A percentile compares a stretch with the other conserved stretches of the same genome.
These are phyloP conservation scores for Cordylochernes scorpioides DNA, from an alignment of 2,888 invertebrate species.

Conservation along the genomic window DNA sequence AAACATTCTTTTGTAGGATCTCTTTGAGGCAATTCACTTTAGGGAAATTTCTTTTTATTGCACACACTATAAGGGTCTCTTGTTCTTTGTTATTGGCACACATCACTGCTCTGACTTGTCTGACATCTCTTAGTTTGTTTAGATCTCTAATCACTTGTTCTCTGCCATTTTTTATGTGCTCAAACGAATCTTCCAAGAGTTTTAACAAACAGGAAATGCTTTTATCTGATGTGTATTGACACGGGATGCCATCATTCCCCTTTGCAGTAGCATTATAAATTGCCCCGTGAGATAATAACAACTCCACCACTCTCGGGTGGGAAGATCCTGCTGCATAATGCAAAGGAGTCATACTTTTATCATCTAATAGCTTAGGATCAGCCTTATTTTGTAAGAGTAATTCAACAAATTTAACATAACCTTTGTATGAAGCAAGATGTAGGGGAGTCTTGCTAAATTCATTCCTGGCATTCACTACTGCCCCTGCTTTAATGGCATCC, in stretches of 20 bases:
- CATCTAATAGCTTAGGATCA: constrained; percentile 3
- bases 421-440: constrained; percentile 6
- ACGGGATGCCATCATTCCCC: constrained; percentile 1
- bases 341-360: constrained; percentile 3
- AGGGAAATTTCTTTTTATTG: too few relatives aligned
- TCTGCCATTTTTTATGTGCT: too few relatives aligned
- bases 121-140: too few relatives aligned
- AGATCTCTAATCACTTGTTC: too few relatives aligned
- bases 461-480: too few relatives aligned
- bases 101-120: too few relatives aligned
- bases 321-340: constrained; percentile 7
- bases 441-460: constrained; percentile 3
- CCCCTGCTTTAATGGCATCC: constrained; percentile 1
- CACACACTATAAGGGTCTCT: too few relatives aligned
- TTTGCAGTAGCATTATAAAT: neutral
- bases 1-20: too few relatives aligned
- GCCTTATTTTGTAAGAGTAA: constrained; percentile 2
- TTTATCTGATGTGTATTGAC: neutral
- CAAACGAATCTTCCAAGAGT: constrained; percentile 2
- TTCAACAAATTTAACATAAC: constrained; percentile 1
- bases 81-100: too few relatives aligned
- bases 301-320: too few relatives aligned
- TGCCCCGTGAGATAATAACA: too few relatives aligned
- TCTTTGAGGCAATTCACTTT: too few relatives aligned
- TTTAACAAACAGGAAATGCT: constrained; percentile 1